Evolutionary conservation across 2,888 invertebrate genomes (phyloP), one percentile per base, ranked within the genome.

Genomic region (Phaonia tiefii): DNA sequence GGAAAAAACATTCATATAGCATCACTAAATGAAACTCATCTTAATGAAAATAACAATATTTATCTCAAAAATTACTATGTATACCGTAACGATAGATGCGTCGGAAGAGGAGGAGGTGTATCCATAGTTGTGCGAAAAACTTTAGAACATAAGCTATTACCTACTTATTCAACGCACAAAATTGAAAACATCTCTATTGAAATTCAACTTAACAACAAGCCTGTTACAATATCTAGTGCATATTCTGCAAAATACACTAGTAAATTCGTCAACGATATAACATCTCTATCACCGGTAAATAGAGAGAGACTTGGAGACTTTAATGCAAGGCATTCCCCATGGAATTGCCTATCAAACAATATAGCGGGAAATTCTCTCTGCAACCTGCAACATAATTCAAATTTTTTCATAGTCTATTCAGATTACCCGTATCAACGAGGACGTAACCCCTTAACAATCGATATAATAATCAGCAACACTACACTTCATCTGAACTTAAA

Each of bases 131-230:
- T 63, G 1, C 46, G 17, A 51, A 75, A 60, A 46, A 39, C 60
- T 15, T 44, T 74, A 26, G 3, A 74, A 66, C 74, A 46, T 17
- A 66, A 74, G n/a, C n/a, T n/a, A n/a, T n/a, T n/a, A n/a, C n/a
- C n/a, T n/a, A n/a, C n/a, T n/a, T n/a, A n/a, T n/a, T 26, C 31
- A 13, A 73, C 54, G 5, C 4, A 10, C 7, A 37, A 22, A 25
- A 42, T 65, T 65, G 72, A 72, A 72, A 72, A 63, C 11, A 26
- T 67, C 37, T 26, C 67, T n/a, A 51, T 56, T 54, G 58, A 58
- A n/a, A n/a, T n/a, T n/a, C n/a, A n/a, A n/a, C n/a, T n/a, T n/a
- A n/a, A n/a, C n/a, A n/a, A n/a, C n/a, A n/a, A n/a, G n/a, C n/a
- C n/a, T n/a, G n/a, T n/a, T n/a, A n/a, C n/a, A n/a, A n/a, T n/a